Evolutionary conservation across 2,888 invertebrate species (phyloP), one percentile per base, ranked within the genome.

Genomic region (Sepiola atlantica): DNA sequence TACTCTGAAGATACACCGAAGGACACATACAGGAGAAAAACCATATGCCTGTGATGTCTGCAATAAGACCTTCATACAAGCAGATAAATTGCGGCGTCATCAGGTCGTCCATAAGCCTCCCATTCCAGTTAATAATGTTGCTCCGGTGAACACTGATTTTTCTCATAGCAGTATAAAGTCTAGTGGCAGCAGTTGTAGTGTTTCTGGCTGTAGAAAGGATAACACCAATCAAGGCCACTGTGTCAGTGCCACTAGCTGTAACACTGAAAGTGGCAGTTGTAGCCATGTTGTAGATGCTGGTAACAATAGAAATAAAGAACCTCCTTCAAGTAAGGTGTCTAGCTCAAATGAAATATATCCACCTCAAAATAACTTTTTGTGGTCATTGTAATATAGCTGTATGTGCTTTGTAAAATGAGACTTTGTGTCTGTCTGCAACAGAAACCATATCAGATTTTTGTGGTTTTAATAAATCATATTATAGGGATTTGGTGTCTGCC

Each of bases 21-120:
- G 28, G 18, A 92, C 92, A 8, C 92, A 92, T 10, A 35, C 35
- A 32, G 93, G 57, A 55, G 61, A 93, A 57, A 93, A 61, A 61
- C 61, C 93, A 24, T 93, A 35, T 35, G 24, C 54, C 18, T 93
- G 93, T 35, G 61, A 93, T 20, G 32, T 55, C n/a, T 93, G 93
- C 77, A 32, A n/a, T 77, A 77, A 77, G 77, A 77, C 77, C n/a
- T 77, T 77, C n/a, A 77, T 77, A 1, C 77, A 77, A 18, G 77
- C 77, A 16, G 77, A 77, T 77, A 77, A 77, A n/a, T n/a, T 77
- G n/a, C 77, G 77, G 1, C 77, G 77, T n/a, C 77, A 77, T 77
- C 77, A 32, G 16, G 77, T 77, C 14, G 77, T 77, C n/a, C 77
- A 77, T 77, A 77, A 77, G 16, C 77, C 77, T 8, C 77, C 77